A percentile compares a stretch with the other conserved stretches of the same genome.
These are phyloP conservation scores for Gymnoscopelus braueri DNA, from an alignment of 2,797 vertebrate species.

Conservation along the genomic window DNA sequence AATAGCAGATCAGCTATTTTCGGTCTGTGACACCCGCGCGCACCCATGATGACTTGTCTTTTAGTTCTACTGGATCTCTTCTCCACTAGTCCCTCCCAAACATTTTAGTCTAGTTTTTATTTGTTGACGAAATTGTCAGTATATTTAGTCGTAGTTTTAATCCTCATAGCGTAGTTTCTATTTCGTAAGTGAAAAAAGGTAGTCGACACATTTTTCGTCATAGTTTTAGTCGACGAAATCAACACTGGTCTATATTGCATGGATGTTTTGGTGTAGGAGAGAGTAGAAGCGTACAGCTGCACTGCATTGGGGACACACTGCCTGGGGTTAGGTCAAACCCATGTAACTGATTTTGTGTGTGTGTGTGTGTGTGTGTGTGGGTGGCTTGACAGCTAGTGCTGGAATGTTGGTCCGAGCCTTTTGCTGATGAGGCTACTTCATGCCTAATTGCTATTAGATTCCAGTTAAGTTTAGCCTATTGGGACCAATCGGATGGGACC, in stretches of 20 bases:
- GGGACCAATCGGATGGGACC: not conserved
- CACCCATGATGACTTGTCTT: no score
- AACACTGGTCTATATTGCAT: not conserved
- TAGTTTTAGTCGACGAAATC: no score
- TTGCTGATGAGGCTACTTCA: not conserved
- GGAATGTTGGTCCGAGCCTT: slow-evolving; percentile 3
- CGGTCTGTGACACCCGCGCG: no score
- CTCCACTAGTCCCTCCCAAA: no score
- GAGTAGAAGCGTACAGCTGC: not conserved
- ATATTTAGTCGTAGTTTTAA: no score
- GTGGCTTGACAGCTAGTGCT: not conserved
- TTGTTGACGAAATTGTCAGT: no score
- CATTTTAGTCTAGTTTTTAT: no score
- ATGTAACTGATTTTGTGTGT: slow-evolving; percentile 7
- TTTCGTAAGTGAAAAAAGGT: no score
- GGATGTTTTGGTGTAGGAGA: not conserved
- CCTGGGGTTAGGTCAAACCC: slow-evolving; percentile 1
- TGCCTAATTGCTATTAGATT: slow-evolving; percentile 8
- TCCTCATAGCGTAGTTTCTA: no score
- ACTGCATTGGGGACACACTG: not conserved
- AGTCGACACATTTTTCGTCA: no score
- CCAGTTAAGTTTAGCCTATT: not conserved
- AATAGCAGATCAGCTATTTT: no score
- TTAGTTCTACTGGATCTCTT: no score
- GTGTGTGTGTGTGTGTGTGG: not conserved